Percentiles rank a stretch among this genome's conserved stretches.
phyloP scores from a whole-genome alignment of 1,140 invertebrate genomes.

The Nylanderia fulva region DNA sequence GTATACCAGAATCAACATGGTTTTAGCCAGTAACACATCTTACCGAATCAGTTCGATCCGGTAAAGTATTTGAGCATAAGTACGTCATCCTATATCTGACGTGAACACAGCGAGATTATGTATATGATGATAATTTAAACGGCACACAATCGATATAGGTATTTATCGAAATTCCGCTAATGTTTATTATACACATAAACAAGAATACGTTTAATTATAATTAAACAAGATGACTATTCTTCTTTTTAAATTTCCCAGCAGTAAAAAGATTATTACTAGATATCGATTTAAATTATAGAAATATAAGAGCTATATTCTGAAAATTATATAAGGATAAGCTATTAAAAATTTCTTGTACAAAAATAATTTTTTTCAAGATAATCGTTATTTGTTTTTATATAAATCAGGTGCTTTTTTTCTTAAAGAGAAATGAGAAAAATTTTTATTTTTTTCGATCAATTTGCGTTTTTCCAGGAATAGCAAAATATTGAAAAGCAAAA shows the following conservation, averaged over 20 bases:
- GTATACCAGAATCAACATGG: background rate
- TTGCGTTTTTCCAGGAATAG: background rate
- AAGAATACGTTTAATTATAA: too few relatives aligned
- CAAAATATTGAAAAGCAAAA: background rate
- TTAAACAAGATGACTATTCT: background rate
- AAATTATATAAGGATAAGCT: background rate
- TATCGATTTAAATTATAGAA: background rate
- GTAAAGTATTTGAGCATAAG: conserved; percentile 63
- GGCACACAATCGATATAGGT: background rate
- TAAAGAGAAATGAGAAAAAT: background rate
- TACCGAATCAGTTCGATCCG: conserved; percentile 64
- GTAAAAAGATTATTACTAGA: background rate
- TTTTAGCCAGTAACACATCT: conserved; percentile 42
- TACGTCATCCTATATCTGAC: conserved; percentile 41
- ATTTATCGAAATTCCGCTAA: background rate
- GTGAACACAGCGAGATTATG: background rate
- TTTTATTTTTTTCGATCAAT: background rate
- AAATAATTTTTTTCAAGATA: background rate
- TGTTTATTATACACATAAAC: conserved; percentile 11
- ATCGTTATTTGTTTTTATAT: background rate
- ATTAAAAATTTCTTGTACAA: background rate
- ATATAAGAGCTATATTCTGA: background rate
- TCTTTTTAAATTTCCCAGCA: background rate
- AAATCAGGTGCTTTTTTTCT: background rate
- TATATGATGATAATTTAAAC: conserved; percentile 23